Evolutionary conservation across 2,888 invertebrate species (phyloP), one percentile per base, ranked within the genome.

Genomic region (Epinotia bilunana): DNA sequence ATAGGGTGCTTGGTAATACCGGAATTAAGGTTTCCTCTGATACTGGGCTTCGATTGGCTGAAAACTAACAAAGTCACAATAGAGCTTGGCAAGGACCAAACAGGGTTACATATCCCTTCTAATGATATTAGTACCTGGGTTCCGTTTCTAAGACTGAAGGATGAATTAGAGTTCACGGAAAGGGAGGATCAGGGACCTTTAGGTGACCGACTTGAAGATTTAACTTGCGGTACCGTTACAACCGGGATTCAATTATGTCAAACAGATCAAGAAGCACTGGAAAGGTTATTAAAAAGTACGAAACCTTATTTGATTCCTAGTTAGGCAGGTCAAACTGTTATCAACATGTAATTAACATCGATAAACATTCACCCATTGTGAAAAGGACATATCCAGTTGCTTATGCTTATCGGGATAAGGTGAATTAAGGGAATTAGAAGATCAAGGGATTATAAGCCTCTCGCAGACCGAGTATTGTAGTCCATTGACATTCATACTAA

Each of bases 351-450:
- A 73, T 80, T 76, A 71, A 77, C 46, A 79, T 80, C 79, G 20
- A 18, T 0, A 18, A 63, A 0, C 71, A 79, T 6, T 9, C 18
- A 0, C 81, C 81, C 0, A 39, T 80, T 18, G 53, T 80, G 2
- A 80, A 76, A 20, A 74, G 69, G 1, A 55, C 78, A 0, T 81
- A 81, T 61, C 81, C 81, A 0, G 55, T 83, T 9, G 80, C 81
- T 0, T 81, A 78, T 65, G 79, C 81, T 0, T 79, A 81, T 77
- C 65, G 83, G 6, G 60, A 62, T 0, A 79, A 78, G n/a, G 43
- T 83, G 0, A 78, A 78, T n/a, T n/a, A n/a, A n/a, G n/a, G n/a
- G n/a, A n/a, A n/a, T n/a, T n/a, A n/a, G n/a, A n/a, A n/a, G n/a
- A n/a, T n/a, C n/a, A n/a, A n/a, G n/a, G n/a, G n/a, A n/a, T n/a